Evolutionary conservation across 2,888 invertebrate species (phyloP), one percentile per base, ranked within the genome.

Genomic region (Phragmatobia fuliginosa): DNA sequence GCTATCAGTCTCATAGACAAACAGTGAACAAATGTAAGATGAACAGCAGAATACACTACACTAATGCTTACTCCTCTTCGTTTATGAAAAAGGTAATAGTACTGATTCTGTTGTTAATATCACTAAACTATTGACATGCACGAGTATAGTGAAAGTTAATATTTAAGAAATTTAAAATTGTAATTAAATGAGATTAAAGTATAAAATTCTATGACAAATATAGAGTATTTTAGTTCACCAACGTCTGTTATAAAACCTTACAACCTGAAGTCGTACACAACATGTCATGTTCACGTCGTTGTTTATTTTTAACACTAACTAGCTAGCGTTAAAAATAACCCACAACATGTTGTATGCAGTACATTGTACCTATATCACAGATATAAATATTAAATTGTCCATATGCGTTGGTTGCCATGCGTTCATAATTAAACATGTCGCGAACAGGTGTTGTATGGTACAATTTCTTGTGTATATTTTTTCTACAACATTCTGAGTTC

Each of bases 371-470:
- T 56, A n/a, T 49, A 56, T 16, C 16, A 56, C 14, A 49, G 32
- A 49, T 49, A 49, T 49, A n/a, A 14, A 14, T n/a, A 32, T 49
- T 61, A 61, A 62, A 49, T 7, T 11, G 8, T 66, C 38, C 66
- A 65, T 66, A 70, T 70, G 41, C 63, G 45, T 38, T 62, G 56
- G 67, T 72, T 79, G 67, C 52, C 32, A 49, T 16, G 67, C 38
- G n/a, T 45, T 59, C 16, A 71, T 79, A 72, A 78, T 79, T 64
- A 66, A 32, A 67, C 8, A 28, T 68, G 25, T 73, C 71, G 70
- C 72, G 58, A 71, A 59, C 79, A 80, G 81, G 75, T 82, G 76
- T 75, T 14, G n/a, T 33, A 60, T 52, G 28, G 45, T 28, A 62
- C 61, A 38, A 10, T n/a, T 74, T 66, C 62, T 74, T 33, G 28